phyloP scores from a whole-genome alignment of 2,113 vertebrate species.

The Thalassoma bifasciatum region DNA sequence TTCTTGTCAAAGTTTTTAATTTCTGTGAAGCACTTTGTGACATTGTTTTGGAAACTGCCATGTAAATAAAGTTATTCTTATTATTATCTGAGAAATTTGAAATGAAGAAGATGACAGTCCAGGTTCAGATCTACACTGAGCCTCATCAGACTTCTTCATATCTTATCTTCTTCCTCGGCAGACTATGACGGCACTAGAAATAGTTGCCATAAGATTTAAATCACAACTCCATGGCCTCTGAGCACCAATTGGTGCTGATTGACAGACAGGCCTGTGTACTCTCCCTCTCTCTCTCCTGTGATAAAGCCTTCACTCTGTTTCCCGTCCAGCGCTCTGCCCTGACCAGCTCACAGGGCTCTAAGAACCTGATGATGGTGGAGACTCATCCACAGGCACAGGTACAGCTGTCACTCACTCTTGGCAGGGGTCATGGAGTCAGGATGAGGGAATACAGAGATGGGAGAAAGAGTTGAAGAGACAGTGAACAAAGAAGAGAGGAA shows the following conservation, averaged over 20 bases:
- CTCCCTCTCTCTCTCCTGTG: too few relatives aligned
- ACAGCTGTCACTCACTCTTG: slow-evolving; percentile 1
- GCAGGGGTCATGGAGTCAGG: not conserved
- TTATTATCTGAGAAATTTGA: too few relatives aligned
- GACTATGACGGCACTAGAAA: not conserved
- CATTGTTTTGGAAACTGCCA: too few relatives aligned
- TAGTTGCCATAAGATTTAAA: not conserved
- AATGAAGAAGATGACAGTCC: too few relatives aligned
- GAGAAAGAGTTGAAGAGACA: not conserved
- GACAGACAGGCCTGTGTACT: not conserved
- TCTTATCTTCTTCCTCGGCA: not conserved
- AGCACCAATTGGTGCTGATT: not conserved
- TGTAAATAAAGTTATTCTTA: too few relatives aligned
- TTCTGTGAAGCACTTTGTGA: too few relatives aligned
- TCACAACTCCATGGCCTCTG: too few relatives aligned
- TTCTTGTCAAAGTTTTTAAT: too few relatives aligned
- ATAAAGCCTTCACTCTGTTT: not conserved
- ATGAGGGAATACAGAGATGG: not conserved
- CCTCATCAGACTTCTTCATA: too few relatives aligned
- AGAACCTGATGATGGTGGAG: not conserved
- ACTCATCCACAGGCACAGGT: not conserved
- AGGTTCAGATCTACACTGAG: too few relatives aligned
- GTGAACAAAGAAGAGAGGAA: not conserved
- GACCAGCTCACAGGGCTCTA: not conserved
- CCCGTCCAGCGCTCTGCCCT: not conserved